A percentile compares a stretch with the other conserved stretches of the same genome.
Evolutionary conservation across 2,888 invertebrate genomes (phyloP).

Genomic region (Lycocerus yunnanus): DNA sequence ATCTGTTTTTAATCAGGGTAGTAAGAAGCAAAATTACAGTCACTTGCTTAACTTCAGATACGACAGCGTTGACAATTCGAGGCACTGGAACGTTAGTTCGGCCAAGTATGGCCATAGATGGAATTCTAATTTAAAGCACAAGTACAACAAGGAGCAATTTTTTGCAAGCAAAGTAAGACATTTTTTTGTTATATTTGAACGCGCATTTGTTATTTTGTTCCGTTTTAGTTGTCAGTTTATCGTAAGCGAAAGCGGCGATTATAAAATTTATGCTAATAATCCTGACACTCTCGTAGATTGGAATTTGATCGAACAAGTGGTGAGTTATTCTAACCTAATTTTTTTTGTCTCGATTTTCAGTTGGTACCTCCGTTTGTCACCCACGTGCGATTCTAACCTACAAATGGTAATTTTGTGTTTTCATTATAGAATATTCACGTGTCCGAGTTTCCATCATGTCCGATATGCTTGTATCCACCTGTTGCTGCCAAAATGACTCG

Average conservation of each 20-base stretch:
- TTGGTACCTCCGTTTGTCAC: not conserved
- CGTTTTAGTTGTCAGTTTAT: constrained; percentile 90
- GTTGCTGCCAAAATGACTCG: constrained; percentile 88
- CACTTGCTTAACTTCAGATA: constrained; percentile 93
- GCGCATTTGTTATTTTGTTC: constrained; percentile 13
- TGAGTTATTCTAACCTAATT: constrained; percentile 58
- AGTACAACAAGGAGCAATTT: constrained; percentile 93
- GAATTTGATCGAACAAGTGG: constrained; percentile 92
- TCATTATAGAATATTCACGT: constrained; percentile 64
- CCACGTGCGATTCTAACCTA: not conserved
- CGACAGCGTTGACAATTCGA: constrained; percentile 63
- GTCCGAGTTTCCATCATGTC: constrained; percentile 75
- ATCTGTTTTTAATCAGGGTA: constrained; percentile 81
- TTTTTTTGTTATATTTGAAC: not conserved
- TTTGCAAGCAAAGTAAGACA: constrained; percentile 83
- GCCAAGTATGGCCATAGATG: constrained; percentile 46
- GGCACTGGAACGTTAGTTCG: constrained; percentile 37
- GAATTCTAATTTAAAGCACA: constrained; percentile 63
- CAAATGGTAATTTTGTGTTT: not conserved
- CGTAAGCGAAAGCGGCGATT: constrained; percentile 81
- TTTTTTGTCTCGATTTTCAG: not conserved
- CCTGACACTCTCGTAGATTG: constrained; percentile 91
- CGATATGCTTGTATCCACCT: constrained; percentile 89
- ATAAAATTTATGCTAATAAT: constrained; percentile 75
- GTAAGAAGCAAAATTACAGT: constrained; percentile 90